Base-by-base conservation (phyloP, 2,113 vertebrate genomes). In the Pyxicephalus adspersus region DNA sequence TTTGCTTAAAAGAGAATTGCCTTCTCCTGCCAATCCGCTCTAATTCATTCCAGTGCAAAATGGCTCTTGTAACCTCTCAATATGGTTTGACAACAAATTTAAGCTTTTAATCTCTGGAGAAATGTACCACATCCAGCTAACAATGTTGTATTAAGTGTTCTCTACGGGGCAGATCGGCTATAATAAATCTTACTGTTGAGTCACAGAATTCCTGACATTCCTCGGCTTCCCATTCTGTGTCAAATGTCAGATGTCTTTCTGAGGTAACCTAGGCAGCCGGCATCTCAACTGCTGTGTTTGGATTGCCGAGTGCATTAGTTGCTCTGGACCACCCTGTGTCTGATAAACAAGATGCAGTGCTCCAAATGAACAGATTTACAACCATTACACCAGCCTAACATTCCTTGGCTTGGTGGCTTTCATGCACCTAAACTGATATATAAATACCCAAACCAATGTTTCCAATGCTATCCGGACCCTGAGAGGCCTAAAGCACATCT, bases 201-300 rank as follows among this genome's bases (percentile, higher is more conserved):
- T 94, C 94, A 93, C 93, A 89, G 89, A 90, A 96, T 97, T 96
- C 95, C 84, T 85, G 20, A 28, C 91, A 96, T 96, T 95, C 94
- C 91, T 88, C 74, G 68, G 89, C 85, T 89, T 91, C 87, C 86
- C 88, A 86, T 92, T 90, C 86, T 89, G 90, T 89, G 86, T 89
- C 90, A 88, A 87, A 93, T 93, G 92, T 94, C 91, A 91, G 89
- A 83, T 84, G 83, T 87, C 88, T 89, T 75, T 1, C 85, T 84
- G 81, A 84, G 81, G 83, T 81, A 90, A 88, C 85, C 80, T 58
- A 71, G 86, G 88, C 61, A 1, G 85, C 74, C 86, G 86, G 68
- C 0, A 84, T 83, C 86, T 77, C 71, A 0, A 15, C 76, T 64
- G 83, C 31, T 26, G 84, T 87, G 87, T 18, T 85, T 89, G 88